These are phyloP conservation scores for Lytechinus variegatus DNA, from an alignment of 35 echinoderm and acorn worm genomes.

Conservation along the genomic window DNA sequence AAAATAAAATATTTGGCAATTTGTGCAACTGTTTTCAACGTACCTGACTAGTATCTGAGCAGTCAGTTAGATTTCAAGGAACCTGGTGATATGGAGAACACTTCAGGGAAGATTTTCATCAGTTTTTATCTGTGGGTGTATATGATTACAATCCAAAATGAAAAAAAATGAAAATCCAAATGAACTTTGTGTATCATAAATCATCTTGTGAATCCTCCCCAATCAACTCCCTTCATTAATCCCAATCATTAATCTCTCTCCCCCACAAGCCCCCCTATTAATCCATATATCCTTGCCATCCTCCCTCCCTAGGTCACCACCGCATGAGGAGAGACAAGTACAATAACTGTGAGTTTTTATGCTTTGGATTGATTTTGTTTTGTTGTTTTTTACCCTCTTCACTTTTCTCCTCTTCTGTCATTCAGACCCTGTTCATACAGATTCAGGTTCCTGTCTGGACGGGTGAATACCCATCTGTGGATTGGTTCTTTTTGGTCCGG, in stretches of 20 bases:
- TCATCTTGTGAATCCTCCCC: background rate
- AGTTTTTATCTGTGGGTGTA: background rate
- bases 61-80: too few species aligned
- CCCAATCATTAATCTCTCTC: conserved; percentile 51
- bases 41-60: background rate
- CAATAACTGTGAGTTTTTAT: conserved; percentile 54
- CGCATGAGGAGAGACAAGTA: conserved; percentile 58
- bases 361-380: conserved; percentile 44
- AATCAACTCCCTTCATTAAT: conserved; percentile 38
- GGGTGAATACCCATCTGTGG: background rate
- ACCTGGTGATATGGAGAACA: background rate
- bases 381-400: background rate
- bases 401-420: background rate
- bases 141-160: too few species aligned
- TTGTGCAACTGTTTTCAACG: background rate
- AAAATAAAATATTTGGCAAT: too few species aligned
- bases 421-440: background rate
- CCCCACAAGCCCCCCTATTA: conserved; percentile 40
- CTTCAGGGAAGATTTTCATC: background rate
- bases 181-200: background rate
- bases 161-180: background rate
- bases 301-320: conserved; percentile 21
- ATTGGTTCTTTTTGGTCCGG: background rate
- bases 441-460: background rate
- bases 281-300: conserved; percentile 39